Evolutionary conservation across 2,797 vertebrate species (phyloP).

Genomic region (Sebastes wilsoni): DNA sequence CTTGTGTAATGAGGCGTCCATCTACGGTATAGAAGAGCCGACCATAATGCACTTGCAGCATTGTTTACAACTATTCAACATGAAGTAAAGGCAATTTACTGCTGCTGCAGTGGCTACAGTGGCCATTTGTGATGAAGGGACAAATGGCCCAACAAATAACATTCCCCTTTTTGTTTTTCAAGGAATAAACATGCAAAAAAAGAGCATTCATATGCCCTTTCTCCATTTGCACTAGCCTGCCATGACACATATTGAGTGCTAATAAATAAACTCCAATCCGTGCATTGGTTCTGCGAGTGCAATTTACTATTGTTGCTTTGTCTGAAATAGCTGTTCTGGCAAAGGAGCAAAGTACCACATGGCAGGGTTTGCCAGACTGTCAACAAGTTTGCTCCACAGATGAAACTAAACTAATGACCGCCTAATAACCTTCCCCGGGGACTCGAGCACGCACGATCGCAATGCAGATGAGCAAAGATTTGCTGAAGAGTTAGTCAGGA

Average conservation of each 20-base stretch:
- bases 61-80: not conserved
- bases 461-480: constrained; percentile 26
- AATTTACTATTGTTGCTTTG: constrained; percentile 30
- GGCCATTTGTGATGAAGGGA: constrained; percentile 26
- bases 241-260: constrained; percentile 34
- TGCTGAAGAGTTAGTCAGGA: constrained; percentile 1
- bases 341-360: constrained; percentile 23
- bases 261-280: constrained; percentile 41
- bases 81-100: not conserved
- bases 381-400: constrained; percentile 13
- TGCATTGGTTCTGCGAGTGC: not conserved
- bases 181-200: constrained; percentile 42
- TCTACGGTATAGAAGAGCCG: not conserved
- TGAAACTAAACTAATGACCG: constrained; percentile 47
- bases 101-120: constrained; percentile 1
- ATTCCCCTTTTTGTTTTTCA: constrained; percentile 27
- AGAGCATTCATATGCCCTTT: constrained; percentile 32
- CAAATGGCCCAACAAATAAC: constrained; percentile 33
- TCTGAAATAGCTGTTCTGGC: constrained; percentile 17
- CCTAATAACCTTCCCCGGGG: constrained; percentile 22
- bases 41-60: not conserved
- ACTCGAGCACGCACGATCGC: not conserved
- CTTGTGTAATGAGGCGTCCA: not conserved
- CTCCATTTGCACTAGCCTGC: constrained; percentile 30
- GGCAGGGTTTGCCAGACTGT: constrained; percentile 30